Base-by-base conservation (phyloP, 2,888 invertebrate genomes). In the Serripes groenlandicus region DNA sequence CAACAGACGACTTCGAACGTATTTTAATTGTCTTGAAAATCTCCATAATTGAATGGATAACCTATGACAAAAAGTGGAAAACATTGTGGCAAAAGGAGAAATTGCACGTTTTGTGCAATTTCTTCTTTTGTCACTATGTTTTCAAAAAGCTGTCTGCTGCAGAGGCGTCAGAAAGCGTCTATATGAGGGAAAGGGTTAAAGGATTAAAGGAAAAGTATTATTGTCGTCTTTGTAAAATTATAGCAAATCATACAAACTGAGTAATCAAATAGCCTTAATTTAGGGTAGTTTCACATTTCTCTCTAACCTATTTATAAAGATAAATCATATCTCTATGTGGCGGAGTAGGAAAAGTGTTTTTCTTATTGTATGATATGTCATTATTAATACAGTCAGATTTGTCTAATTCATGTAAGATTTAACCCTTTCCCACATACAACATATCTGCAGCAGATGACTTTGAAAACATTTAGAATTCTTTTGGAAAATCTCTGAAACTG, bases 291-390 rank as follows among this genome's bases (percentile, higher is more conserved):
- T 56, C 56, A 56, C 2, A 26, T 56, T 56, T 56, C 56, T 56
- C 28, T 23, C 49, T 11, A 5, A 11, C 23, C 56, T 26, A 56
- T 56, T 56, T 26, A 56, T 3, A 26, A 56, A n/a, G 28, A 56
- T 56, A 56, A 56, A 56, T 56, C 18, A 56, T 56, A 56, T 26
- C 56, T n/a, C 56, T 26, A 26, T 26, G 11, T 23, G 11, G 18
- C 28, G 23, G n/a, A 56, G n/a, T 11, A 56, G 56, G 56, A 56
- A 56, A 56, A 56, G 56, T 56, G 56, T 56, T 56, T 56, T 56
- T 56, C 23, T 5, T 15, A 56, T 56, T 56, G 56, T 56, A 26
- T 9, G 23, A 26, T n/a, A 56, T 56, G 56, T 56, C 56, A 56
- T 56, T 4, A 56, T 56, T 56, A 56, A 56, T 56, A 26, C 18